Conservation (phyloP, 2,797 vertebrate genomes). For the Smutsia temminckii region DNA sequence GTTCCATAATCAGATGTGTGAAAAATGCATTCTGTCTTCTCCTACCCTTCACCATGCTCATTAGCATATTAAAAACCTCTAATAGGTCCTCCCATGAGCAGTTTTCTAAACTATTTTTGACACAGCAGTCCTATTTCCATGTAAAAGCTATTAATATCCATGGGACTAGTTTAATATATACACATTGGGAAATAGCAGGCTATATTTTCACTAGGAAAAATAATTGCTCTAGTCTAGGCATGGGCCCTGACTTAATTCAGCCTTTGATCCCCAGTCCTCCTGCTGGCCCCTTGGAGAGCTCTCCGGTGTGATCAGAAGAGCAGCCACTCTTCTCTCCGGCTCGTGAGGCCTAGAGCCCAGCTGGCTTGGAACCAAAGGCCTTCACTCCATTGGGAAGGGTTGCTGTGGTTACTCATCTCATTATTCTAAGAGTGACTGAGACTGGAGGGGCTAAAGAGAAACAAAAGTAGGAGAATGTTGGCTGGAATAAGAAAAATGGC, state of each 20-base stretch:
- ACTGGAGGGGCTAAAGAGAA: not conserved
- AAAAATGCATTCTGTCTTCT: not conserved
- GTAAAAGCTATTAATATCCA: slow-evolving; percentile 55
- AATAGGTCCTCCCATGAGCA: not conserved
- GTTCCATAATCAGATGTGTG: slow-evolving; percentile 13
- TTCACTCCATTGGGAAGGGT: slow-evolving; percentile 17
- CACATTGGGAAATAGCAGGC: slow-evolving; percentile 52
- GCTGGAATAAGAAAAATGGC: not conserved
- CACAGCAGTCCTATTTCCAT: slow-evolving; percentile 29
- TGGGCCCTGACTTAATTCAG: slow-evolving; percentile 45
- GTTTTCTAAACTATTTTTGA: slow-evolving; percentile 53
- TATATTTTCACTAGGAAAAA: slow-evolving; percentile 49
- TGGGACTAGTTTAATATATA: slow-evolving; percentile 18
- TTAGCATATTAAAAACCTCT: slow-evolving; percentile 41
- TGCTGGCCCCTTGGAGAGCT: not conserved
- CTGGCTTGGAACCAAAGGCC: slow-evolving; percentile 18
- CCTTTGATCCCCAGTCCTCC: slow-evolving; percentile 18
- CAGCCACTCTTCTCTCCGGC: not conserved
- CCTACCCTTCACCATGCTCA: not conserved
- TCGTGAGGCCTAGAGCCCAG: slow-evolving; percentile 30
- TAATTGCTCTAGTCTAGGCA: slow-evolving; percentile 48
- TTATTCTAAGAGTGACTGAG: not conserved
- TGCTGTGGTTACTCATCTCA: not conserved
- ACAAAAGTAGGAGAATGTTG: not conserved
- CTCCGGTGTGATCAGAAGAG: slow-evolving; percentile 1